phyloP scores from a whole-genome alignment of 2,888 invertebrate species.

The Dusona sp. region DNA sequence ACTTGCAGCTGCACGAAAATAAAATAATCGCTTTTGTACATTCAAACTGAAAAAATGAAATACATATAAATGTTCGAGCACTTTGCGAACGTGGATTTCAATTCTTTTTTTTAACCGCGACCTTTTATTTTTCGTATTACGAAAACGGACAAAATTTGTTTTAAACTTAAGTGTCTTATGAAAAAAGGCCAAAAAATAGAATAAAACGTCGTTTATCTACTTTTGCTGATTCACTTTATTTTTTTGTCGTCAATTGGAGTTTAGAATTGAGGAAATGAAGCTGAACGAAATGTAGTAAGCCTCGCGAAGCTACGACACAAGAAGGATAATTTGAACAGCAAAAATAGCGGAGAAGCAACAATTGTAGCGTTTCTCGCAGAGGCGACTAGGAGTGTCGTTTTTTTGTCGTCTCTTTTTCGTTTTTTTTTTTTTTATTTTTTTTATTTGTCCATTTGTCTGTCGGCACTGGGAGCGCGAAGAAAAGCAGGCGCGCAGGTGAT shows the following conservation, averaged over 20 bases:
- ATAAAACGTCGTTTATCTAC: neutral
- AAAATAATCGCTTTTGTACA: constrained; percentile 41
- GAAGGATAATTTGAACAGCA: constrained; percentile 4
- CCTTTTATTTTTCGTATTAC: neutral
- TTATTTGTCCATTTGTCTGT: constrained; percentile 62
- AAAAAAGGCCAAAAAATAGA: neutral
- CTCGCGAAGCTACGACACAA: neutral
- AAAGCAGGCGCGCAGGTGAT: constrained; percentile 77
- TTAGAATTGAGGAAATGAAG: neutral
- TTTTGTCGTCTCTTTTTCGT: constrained; percentile 46
- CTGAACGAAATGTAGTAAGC: neutral
- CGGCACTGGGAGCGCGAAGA: constrained; percentile 63
- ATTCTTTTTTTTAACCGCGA: neutral
- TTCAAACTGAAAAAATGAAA: neutral
- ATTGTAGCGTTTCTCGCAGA: constrained; percentile 50
- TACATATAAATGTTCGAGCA: constrained; percentile 8
- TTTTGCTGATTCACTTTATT: neutral
- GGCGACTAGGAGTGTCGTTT: constrained; percentile 29
- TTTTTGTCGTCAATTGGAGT: constrained; percentile 4
- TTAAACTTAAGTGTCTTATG: neutral
- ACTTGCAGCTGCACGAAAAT: constrained; percentile 59
- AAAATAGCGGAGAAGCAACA: constrained; percentile 42
- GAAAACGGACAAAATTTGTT: neutral
- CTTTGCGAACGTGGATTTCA: constrained; percentile 38
- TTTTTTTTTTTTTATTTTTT: constrained; percentile 35